These are phyloP conservation scores for Mus spretus DNA, from an alignment of 2,797 vertebrate genomes.

Conservation along the genomic window DNA sequence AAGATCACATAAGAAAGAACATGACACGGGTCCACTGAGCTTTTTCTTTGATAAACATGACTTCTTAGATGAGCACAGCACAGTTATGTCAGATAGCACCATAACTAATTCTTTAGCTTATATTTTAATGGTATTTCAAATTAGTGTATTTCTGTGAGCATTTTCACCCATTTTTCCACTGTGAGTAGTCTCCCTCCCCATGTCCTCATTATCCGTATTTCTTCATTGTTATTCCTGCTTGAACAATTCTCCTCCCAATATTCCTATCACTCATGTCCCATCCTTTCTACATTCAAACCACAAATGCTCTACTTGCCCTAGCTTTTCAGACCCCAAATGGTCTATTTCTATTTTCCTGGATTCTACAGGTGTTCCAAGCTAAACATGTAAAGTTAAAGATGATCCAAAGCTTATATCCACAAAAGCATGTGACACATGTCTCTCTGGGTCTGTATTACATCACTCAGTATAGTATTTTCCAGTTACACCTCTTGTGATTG, in stretches of 20 bases:
- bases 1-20: not conserved
- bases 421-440: not conserved
- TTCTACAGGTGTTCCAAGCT: not conserved
- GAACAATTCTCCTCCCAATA: not conserved
- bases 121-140: not conserved
- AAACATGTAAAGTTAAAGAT: not conserved
- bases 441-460: not conserved
- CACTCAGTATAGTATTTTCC: not conserved
- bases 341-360: no score
- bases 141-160: no score
- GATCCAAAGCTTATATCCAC: not conserved
- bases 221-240: not conserved
- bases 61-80: not conserved
- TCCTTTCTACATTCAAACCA: not conserved
- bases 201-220: not conserved
- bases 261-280: not conserved
- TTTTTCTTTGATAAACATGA: not conserved
- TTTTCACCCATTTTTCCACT: not conserved
- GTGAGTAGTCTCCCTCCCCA: no score
- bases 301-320: not conserved
- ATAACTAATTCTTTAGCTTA: not conserved
- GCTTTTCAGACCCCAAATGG: not conserved
- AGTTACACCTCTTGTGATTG: not conserved
- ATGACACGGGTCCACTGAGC: not conserved
- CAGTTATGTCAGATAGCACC: not conserved